Base-by-base conservation (phyloP, 1,140 invertebrate genomes). In the Hypsibius dujardini region DNA sequence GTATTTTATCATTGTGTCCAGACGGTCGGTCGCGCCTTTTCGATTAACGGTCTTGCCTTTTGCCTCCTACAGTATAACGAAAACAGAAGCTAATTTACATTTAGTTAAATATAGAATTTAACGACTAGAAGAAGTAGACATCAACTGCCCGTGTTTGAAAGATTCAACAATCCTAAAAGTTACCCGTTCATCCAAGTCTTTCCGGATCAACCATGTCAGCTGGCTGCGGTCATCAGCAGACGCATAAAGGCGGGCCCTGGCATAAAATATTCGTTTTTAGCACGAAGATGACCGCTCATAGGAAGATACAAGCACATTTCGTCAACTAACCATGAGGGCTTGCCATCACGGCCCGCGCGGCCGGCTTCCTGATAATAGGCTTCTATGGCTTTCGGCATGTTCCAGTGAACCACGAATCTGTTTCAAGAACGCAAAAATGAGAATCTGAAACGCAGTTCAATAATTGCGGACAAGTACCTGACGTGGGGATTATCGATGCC, bases 371-470 rank as follows among this genome's bases (percentile, higher is more conserved):
- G 79, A 72, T 80, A 81, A 70, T 79, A 80, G n/a, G 76, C 77
- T 3, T 78, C 76, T 75, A 80, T 77, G 3, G 78, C 7, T 71
- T 79, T 79, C 2, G 79, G 77, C 46, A 79, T 56, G 7, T 76
- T 89, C 92, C 92, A 96, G 80, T 96, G 93, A 56, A 88, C 86
- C 40, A 94, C 90, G 82, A 92, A 90, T 28, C 28, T 28, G 28
- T 28, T 28, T 28, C 28, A 28, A 28, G 28, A 28, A 28, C 28
- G 28, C 28, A 28, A 28, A 28, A 28, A 28, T 28, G 28, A 28
- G 28, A 28, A 28, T 28, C 28, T 28, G 28, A 28, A 28, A 28
- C 28, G 28, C 28, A 28, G 28, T 28, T 28, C 28, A 28, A 28
- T 28, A 28, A 28, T 28, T 28, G 28, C 28, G 28, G 28, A 28